Percentiles rank a stretch among this genome's conserved stretches.
Evolutionary conservation across 2,888 invertebrate genomes (phyloP).

Genomic region (Miltochrista miniata): DNA sequence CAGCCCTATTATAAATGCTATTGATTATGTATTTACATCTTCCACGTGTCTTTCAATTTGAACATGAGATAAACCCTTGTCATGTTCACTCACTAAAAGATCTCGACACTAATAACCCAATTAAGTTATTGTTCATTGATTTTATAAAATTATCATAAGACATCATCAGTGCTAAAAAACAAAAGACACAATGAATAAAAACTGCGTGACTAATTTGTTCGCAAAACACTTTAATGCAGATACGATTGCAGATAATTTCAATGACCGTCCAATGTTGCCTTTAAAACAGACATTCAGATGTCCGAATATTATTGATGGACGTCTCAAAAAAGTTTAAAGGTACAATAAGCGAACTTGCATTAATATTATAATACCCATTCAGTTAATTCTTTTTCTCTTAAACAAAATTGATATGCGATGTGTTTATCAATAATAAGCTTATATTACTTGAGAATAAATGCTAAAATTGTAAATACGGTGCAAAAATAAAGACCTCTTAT

Average conservation of each 20-base stretch:
- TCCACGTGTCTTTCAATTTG: not conserved
- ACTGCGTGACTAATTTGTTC: constrained; percentile 53
- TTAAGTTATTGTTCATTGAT: constrained; percentile 2
- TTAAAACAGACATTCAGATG: constrained; percentile 76
- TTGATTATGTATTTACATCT: not conserved
- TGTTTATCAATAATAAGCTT: constrained; percentile 55
- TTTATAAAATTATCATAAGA: not conserved
- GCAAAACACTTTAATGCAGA: constrained; percentile 59
- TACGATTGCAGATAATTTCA: constrained; percentile 65
- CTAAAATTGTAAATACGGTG: constrained; percentile 64
- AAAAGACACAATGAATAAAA: constrained; percentile 45
- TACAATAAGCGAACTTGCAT: constrained; percentile 77
- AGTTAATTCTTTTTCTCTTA: constrained; percentile 16
- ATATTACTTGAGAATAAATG: constrained; percentile 60
- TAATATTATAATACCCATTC: constrained; percentile 79
- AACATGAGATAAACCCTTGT: not conserved
- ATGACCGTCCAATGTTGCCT: constrained; percentile 64
- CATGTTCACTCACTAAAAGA: not conserved
- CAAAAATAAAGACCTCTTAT: constrained; percentile 71
- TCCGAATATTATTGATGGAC: constrained; percentile 79
- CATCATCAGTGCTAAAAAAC: constrained; percentile 27
- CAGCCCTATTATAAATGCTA: not conserved
- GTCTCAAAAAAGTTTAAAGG: constrained; percentile 63
- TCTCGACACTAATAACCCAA: constrained; percentile 12
- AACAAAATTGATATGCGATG: constrained; percentile 41